Percentiles rank a stretch among this genome's conserved stretches.
Evolutionary conservation across 2,888 invertebrate genomes (phyloP).

Genomic region (Papilio elwesi): DNA sequence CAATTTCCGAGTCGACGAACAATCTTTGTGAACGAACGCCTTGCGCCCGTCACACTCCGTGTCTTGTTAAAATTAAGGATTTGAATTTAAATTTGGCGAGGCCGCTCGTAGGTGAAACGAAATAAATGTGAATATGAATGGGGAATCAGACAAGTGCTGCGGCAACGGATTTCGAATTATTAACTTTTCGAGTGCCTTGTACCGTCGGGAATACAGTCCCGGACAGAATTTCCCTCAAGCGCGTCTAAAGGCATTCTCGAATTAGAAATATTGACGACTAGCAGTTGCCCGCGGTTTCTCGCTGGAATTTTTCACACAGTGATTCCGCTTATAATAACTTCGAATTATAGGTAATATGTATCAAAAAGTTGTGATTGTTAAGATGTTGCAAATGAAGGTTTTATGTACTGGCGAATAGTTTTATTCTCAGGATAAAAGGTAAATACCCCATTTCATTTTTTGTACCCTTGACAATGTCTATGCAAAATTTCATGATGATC

Average conservation of each 20-base stretch:
- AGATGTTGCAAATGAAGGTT: no score
- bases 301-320: no score
- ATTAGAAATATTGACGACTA: conserved; percentile 53
- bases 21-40: conserved; percentile 62
- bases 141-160: conserved; percentile 75
- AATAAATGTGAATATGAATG: conserved; percentile 85
- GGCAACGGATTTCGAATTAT: conserved; percentile 79
- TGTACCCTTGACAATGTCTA: no score
- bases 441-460: no score
- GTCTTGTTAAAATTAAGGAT: conserved; percentile 81
- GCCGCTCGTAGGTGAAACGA: conserved; percentile 78
- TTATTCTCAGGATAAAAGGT: no score
- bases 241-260: conserved; percentile 69
- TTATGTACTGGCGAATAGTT: no score
- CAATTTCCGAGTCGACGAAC: conserved; percentile 74
- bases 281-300: no score
- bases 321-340: no score
- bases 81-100: conserved; percentile 76
- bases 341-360: no score
- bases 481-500: no score
- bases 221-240: conserved; percentile 54
- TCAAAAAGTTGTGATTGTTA: no score
- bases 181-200: conserved; percentile 79
- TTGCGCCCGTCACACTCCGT: conserved; percentile 48
- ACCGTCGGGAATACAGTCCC: conserved; percentile 58